Evolutionary conservation across 2,797 vertebrate genomes (phyloP).

Genomic region (Macropus fuliginosus): DNA sequence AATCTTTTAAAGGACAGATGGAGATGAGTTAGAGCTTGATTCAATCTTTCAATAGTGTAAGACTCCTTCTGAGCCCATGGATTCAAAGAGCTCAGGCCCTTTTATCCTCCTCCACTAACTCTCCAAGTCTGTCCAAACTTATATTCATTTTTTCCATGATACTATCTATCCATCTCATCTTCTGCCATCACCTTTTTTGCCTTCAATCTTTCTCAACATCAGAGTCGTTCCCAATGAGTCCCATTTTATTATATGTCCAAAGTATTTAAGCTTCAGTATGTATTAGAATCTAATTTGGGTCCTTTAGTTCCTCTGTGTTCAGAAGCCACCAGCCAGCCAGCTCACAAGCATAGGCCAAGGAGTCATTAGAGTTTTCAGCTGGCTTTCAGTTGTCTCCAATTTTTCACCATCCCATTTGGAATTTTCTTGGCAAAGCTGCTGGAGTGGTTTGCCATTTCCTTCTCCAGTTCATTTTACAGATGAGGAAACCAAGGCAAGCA

Average conservation of each 20-base stretch:
- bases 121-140: not conserved
- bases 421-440: not conserved
- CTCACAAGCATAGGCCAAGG: not conserved
- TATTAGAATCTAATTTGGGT: not conserved
- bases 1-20: not conserved
- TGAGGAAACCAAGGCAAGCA: not conserved
- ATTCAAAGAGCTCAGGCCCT: not conserved
- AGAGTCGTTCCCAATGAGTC: not conserved
- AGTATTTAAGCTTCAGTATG: not conserved
- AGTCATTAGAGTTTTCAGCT: not conserved
- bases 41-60: not conserved
- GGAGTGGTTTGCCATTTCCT: not conserved
- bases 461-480: not conserved
- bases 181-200: not conserved
- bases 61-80: not conserved
- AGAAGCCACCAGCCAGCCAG: not conserved
- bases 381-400: too few species aligned
- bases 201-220: not conserved
- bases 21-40: not conserved
- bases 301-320: not conserved
- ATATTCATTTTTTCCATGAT: not conserved
- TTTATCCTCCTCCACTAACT: not conserved
- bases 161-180: not conserved
- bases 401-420: not conserved
- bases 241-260: not conserved